Evolutionary conservation across 2,888 invertebrate species (phyloP), one percentile per base, ranked within the genome.

Genomic region (Ophioninae sp.): DNA sequence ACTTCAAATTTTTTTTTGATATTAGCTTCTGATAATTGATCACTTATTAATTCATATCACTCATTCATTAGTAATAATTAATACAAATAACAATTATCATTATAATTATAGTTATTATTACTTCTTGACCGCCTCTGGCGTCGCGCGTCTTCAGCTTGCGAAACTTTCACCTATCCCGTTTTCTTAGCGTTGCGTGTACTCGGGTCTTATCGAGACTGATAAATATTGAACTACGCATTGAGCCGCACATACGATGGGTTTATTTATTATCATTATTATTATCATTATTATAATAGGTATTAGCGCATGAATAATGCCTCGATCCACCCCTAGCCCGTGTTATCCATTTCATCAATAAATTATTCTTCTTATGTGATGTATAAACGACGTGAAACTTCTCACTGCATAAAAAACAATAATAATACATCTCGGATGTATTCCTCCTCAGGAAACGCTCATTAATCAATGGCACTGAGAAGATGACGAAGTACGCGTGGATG

Each of bases 331-430:
- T 79, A 69, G 57, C 82, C 69, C 69, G 69, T 56, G 78, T 74
- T 82, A 78, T 74, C 68, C 62, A 70, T 79, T 82, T 74, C 69
- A 78, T 79, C 59, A 70, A 82, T 82, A 82, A 82, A 78, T 82
- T 74, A 78, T 74, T 69, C 78, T 79, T 74, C 78, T 44, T 75
- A 82, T 37, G 23, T 21, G 64, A 64, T 65, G 68, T 21, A 68
- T 50, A 30, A 23, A 62, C 73, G 20, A 56, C 64, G 74, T 67
- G 37, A 59, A 59, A 23, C 59, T 73, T 68, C 59, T 59, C 79
- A 68, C 61, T 62, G 74, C 30, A 74, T 21, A 76, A 76, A 57
- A 67, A 76, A 76, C 37, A 23, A 74, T 61, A 61, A 57, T 74
- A 74, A 79, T 79, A 62, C 37, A 68, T 56, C 10, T 10, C 30